These are phyloP conservation scores for Eustalomyia histrio DNA, from an alignment of 2,888 invertebrate genomes.

Conservation along the genomic window DNA sequence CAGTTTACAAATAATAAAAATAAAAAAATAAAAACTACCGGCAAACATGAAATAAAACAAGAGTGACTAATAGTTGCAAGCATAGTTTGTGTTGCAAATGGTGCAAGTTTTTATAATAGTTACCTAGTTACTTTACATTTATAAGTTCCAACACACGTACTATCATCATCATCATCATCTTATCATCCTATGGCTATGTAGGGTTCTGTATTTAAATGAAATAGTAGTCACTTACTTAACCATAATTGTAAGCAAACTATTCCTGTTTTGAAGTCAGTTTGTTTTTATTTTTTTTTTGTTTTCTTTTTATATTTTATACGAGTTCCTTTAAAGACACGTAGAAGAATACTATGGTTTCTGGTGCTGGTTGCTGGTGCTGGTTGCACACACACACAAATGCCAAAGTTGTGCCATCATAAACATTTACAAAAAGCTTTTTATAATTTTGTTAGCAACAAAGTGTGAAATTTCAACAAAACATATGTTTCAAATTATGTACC, in stretches of 20 bases:
- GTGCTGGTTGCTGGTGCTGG: neutral
- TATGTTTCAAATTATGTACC: neutral
- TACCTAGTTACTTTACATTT: conserved; percentile 11
- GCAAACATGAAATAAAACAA: conserved; percentile 27
- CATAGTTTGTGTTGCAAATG: conserved; percentile 5
- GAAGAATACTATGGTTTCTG: neutral
- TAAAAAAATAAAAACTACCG: too few species aligned
- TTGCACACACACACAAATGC: neutral
- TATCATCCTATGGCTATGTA: neutral
- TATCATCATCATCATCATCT: neutral
- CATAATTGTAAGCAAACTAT: conserved; percentile 31
- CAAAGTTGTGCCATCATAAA: neutral
- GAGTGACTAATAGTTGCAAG: conserved; percentile 11
- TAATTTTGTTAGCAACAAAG: conserved; percentile 3
- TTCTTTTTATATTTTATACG: neutral
- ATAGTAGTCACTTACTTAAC: conserved; percentile 26
- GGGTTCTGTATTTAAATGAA: conserved; percentile 26
- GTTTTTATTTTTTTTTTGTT: neutral
- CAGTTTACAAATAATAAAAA: neutral
- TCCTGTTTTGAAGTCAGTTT: conserved; percentile 5
- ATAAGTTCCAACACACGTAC: conserved; percentile 17
- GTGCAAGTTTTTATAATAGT: neutral
- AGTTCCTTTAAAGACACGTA: conserved; percentile 2
- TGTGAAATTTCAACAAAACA: neutral
- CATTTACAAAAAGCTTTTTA: neutral